Percentiles rank a stretch among this genome's conserved stretches.
phyloP scores from a whole-genome alignment of 2,797 vertebrate species.

The Gymnopithys bicolor region DNA sequence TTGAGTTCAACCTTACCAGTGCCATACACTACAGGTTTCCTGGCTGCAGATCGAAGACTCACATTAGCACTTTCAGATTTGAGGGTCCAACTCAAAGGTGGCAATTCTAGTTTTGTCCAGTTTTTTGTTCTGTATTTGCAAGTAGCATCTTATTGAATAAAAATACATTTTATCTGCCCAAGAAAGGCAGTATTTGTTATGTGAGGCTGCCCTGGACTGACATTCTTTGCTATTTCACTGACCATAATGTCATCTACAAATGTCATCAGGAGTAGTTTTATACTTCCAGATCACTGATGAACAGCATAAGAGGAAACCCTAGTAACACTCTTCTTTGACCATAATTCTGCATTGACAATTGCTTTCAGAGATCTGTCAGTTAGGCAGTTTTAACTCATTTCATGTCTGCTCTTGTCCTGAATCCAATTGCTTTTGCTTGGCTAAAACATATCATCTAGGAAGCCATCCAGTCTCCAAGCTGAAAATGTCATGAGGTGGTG shows the following conservation, averaged over 20 bases:
- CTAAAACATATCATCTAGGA: conserved; percentile 6
- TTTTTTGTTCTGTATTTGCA: background rate
- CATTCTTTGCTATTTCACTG: background rate
- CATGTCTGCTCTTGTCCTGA: conserved; percentile 45
- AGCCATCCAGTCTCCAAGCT: background rate
- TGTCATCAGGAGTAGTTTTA: background rate
- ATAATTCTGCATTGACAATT: conserved; percentile 56
- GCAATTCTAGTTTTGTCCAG: background rate
- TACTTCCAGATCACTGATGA: conserved; percentile 31
- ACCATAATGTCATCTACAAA: conserved; percentile 26
- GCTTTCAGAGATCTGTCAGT: conserved; percentile 44
- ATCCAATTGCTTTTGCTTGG: conserved; percentile 45
- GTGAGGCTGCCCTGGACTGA: background rate
- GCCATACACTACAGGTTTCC: background rate
- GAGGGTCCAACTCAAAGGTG: background rate
- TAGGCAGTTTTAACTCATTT: conserved; percentile 57
- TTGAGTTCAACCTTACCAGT: background rate
- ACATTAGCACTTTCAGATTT: background rate
- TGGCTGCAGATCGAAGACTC: background rate
- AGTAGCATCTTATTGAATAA: background rate
- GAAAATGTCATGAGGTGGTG: conserved; percentile 41
- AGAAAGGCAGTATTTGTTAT: background rate
- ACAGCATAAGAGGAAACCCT: background rate
- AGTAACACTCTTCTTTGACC: conserved; percentile 21
- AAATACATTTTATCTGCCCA: background rate